Evolutionary conservation across 1,140 invertebrate genomes (phyloP).

Genomic region (Drosophila ironensis): DNA sequence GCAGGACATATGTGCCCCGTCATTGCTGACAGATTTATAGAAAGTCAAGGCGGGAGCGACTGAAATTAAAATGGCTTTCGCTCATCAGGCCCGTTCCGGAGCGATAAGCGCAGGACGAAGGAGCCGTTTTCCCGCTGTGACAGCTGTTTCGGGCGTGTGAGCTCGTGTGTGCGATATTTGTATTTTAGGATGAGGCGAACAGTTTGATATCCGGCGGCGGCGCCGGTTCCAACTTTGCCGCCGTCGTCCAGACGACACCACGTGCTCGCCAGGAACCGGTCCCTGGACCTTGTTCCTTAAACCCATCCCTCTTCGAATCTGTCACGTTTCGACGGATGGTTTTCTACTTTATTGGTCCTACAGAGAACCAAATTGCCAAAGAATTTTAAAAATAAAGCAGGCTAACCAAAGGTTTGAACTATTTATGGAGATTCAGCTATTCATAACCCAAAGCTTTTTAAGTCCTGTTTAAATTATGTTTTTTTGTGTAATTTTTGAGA

Average conservation of each 20-base stretch:
- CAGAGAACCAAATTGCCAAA: neutral
- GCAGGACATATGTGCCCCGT: conserved; percentile 23
- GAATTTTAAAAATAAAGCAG: too few species aligned
- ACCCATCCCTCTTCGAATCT: conserved; percentile 31
- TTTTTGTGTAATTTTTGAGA: too few species aligned
- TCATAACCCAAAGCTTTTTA: too few species aligned
- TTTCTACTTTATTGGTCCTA: conserved; percentile 70
- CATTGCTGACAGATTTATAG: conserved; percentile 69
- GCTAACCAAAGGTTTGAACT: too few species aligned
- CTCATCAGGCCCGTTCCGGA: conserved; percentile 62
- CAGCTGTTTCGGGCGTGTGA: conserved; percentile 33
- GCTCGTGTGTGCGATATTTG: conserved; percentile 14
- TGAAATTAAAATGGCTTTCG: conserved; percentile 71
- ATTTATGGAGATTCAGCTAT: too few species aligned
- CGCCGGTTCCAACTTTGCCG: conserved; percentile 67
- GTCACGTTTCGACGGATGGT: conserved; percentile 60
- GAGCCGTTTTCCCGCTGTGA: conserved; percentile 13
- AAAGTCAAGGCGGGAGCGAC: conserved; percentile 52
- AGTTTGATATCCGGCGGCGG: conserved; percentile 71
- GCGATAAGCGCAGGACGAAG: conserved; percentile 12
- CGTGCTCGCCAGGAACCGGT: conserved; percentile 3
- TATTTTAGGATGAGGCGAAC: conserved; percentile 40
- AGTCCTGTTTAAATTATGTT: too few species aligned
- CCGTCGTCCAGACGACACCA: conserved; percentile 32
- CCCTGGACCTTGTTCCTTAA: neutral